Percentiles rank a stretch among this genome's conserved stretches.
Evolutionary conservation across 2,797 vertebrate species (phyloP).

Genomic region (Chaunax sp.): DNA sequence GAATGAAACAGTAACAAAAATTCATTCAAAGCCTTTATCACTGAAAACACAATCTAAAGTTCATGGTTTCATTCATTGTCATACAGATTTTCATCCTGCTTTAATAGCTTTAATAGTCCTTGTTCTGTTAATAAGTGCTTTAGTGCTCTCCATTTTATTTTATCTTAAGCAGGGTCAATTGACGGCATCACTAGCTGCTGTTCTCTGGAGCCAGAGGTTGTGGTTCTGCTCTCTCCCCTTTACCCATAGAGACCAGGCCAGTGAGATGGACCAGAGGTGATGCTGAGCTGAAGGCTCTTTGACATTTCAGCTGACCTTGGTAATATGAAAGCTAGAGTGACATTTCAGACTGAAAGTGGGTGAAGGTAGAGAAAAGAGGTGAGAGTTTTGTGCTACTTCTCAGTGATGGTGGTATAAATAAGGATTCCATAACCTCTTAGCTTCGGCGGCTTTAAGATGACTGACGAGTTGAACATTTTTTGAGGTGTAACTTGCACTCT

Average conservation of each 20-base stretch:
- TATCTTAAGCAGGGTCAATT: background rate
- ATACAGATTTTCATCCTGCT: constrained; percentile 16
- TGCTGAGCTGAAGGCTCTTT: constrained; percentile 21
- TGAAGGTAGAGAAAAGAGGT: constrained; percentile 34
- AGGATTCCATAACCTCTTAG: constrained; percentile 4
- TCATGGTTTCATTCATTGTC: constrained; percentile 1
- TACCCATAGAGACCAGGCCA: background rate
- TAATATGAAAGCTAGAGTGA: constrained; percentile 43
- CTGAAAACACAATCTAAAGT: background rate
- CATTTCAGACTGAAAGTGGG: constrained; percentile 38
- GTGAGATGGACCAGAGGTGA: constrained; percentile 16
- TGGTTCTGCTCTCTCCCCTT: constrained; percentile 6
- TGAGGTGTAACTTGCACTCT: background rate
- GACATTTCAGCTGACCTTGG: constrained; percentile 12
- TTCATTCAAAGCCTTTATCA: background rate
- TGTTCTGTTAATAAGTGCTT: constrained; percentile 15
- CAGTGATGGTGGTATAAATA: constrained; percentile 30
- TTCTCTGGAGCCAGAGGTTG: background rate
- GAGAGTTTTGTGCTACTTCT: constrained; percentile 21
- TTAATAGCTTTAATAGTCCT: background rate
- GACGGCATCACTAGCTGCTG: constrained; percentile 8
- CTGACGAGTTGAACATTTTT: too few relatives aligned
- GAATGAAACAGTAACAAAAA: constrained; percentile 2
- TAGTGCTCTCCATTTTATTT: background rate
- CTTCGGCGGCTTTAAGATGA: background rate